Evolutionary conservation across 2,797 vertebrate genomes (phyloP), one percentile per base, ranked within the genome.

Genomic region (Hippopotamyrus pictus): DNA sequence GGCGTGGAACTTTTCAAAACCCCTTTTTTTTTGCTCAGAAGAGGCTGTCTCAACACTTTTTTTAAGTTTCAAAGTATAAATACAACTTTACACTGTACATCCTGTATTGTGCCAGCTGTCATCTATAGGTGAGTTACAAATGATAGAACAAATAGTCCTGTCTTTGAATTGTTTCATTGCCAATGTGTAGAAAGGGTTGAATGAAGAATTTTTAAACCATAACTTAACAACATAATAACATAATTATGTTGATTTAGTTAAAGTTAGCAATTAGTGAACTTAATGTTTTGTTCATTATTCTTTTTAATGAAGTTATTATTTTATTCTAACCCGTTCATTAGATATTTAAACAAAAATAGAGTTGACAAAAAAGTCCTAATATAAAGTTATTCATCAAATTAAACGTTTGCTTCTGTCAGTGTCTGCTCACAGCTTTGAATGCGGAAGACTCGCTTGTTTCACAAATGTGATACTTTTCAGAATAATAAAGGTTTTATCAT

Each of bases 51-150:
- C 62, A 19, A 53, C 29, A 79, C 87, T 87, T 88, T 88, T 57
- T 88, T 88, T 17, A 19, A 73, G 5, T 53, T 89, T 90, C 91
- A 5, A n/a, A 19, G 79, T 93, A 93, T 94, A 93, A 91, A 93
- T 91, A 90, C 85, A 73, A 88, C 76, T 85, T 53, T 65, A 22
- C n/a, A n/a, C 88, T 1, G 89, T 8, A 29, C 37, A 69, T 87
- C 85, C 48, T 76, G 17, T 37, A 22, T 33, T 54, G 65, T 54
- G 29, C 46, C 53, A 57, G 37, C 44, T 59, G 69, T 50, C 48
- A 69, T n/a, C 89, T 48, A 19, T 37, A 33, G 89, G 89, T 89
- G 86, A 89, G 89, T 89, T 29, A 57, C 53, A 37, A 88, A 59
- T 57, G 1, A 87, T 79, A 76, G 41, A 50, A 59, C 22, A 44